Base-by-base conservation (phyloP, 2,797 vertebrate genomes). In the Paedocypris micromegethes region DNA sequence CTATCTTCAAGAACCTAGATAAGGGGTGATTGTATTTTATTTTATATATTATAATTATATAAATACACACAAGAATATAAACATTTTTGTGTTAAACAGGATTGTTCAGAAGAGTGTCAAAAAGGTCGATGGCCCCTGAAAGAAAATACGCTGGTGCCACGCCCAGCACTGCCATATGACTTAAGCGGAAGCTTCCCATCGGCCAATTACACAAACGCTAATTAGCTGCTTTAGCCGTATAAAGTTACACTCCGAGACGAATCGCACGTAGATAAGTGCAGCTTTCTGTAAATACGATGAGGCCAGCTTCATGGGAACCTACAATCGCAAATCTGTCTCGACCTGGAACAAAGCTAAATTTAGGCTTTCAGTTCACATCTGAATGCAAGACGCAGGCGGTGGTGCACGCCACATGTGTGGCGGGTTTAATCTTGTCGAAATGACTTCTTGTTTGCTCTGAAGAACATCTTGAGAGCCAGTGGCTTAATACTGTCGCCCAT, bases 171-270 rank as follows among this genome's bases (percentile, higher is more conserved):
- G 9, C n/a, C n/a, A 37, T 56, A 49, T 37, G 5, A 43, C 2
- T 45, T 43, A 4, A 58, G 8, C 39, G 23, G 39, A 73, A 64
- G 67, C 55, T 70, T 76, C 48, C 6, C 58, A 59, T 60, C 45
- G 23, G 43, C 3, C 44, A 53, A 43, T 54, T 84, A 64, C 74
- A 80, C 78, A 66, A 83, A 77, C 68, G 70, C 66, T 80, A 83
- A 86, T 88, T 83, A 81, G 73, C 75, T 77, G 58, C 71, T 39
- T 75, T 5, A 61, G 75, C 75, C 65, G 55, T 68, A 73, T 54
- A 72, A 70, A 64, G n/a, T 71, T 80, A 49, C 72, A 66, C 58
- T 43, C 67, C 57, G 66, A 57, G 43, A 54, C 7, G 45, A 74
- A 69, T 53, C 47, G 38, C 3, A 37, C 5, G 49, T 6, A 23